These are phyloP conservation scores for Tangara arthus DNA, from an alignment of 2,797 vertebrate species.

Conservation along the genomic window DNA sequence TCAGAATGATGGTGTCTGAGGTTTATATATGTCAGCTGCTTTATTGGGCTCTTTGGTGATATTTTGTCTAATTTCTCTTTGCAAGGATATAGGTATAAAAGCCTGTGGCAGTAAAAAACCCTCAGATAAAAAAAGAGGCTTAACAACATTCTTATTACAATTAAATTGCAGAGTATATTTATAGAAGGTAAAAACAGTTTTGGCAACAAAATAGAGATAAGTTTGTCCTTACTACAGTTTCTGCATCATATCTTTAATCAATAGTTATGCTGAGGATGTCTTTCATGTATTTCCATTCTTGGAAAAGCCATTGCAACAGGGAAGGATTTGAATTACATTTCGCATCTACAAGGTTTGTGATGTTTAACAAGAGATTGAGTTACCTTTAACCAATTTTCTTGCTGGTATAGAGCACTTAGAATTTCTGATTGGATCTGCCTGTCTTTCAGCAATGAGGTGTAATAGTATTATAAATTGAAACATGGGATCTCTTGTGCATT, in stretches of 20 bases:
- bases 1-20: slow-evolving; percentile 20
- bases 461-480: background rate
- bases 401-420: background rate
- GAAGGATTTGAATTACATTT: background rate
- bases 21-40: slow-evolving; percentile 52
- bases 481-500: background rate
- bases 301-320: background rate
- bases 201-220: background rate
- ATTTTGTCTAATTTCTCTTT: slow-evolving; percentile 53
- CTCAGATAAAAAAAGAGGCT: background rate
- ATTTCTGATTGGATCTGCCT: background rate
- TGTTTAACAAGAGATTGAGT: background rate
- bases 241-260: background rate
- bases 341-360: background rate
- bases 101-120: background rate
- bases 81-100: slow-evolving; percentile 38
- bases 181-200: background rate
- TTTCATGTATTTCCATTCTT: background rate
- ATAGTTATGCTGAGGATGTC: background rate
- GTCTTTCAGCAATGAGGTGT: background rate
- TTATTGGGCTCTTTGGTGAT: slow-evolving; percentile 46
- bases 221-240: background rate
- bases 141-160: background rate
- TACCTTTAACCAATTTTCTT: background rate
- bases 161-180: background rate